Evolutionary conservation across 2,888 invertebrate genomes (phyloP), one percentile per base, ranked within the genome.

Genomic region (Pseudococcus longispinus): DNA sequence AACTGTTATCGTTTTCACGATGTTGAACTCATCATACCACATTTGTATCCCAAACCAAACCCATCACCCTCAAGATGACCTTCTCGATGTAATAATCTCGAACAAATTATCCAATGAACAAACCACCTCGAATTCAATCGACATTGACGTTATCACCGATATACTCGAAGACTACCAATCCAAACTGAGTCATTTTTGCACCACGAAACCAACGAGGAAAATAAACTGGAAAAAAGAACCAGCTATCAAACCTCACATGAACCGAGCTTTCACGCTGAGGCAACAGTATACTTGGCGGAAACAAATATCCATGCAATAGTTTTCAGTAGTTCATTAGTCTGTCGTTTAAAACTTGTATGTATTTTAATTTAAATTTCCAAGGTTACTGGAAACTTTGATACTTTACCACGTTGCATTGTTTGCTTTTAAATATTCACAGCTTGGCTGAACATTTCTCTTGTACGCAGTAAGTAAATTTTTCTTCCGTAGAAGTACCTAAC

Each of bases 341-440:
- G 37, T 4, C 3, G 42, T 80, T 80, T 9, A 37, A 42, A 74
- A 20, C 20, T 42, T 80, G 6, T 1, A 20, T 80, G 8, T 42
- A 80, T 80, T 80, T 42, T 60, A 60, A 60, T 60, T 37, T 80
- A 42, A 80, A 42, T 20, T 80, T 80, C 42, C n/a, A 80, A 80
- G 77, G 77, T 80, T 9, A 42, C 20, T 80, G 13, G 37, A 80
- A 80, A 80, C 20, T 8, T 80, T 42, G 9, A 37, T 60, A 60
- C 23, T 60, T 42, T 74, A 42, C 29, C 77, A 80, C 77, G 37
- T 32, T 80, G 77, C 77, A 23, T 80, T 80, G 77, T 23, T 80
- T 80, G 77, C 77, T 80, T 80, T 80, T 42, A 80, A 37, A 80
- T 74, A 74, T 80, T 80, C 77, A 80, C 77, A 80, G 77, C 77